Percentiles rank a stretch among this genome's conserved stretches.
Evolutionary conservation across 1,140 invertebrate species (phyloP).

Genomic region (Anastrepha obliqua): DNA sequence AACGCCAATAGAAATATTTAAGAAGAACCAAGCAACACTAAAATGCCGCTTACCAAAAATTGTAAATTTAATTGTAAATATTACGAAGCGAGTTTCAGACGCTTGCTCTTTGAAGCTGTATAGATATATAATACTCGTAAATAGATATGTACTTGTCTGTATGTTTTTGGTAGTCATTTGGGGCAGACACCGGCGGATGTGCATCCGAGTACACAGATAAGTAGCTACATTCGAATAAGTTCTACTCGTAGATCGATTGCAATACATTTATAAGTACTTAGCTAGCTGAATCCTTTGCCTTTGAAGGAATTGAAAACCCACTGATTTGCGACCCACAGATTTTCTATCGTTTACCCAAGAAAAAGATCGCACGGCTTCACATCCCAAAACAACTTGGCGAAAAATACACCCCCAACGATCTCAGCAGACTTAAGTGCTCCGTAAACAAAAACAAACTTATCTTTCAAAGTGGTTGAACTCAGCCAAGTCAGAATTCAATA

Average conservation of each 20-base stretch:
- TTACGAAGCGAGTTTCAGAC: not conserved
- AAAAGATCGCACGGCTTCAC: not conserved
- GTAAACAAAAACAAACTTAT: no score
- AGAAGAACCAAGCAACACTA: not conserved
- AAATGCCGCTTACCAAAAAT: slow-evolving; percentile 43
- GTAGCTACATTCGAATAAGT: not conserved
- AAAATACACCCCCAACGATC: no score
- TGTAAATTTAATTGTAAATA: slow-evolving; percentile 48
- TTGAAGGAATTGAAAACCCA: slow-evolving; percentile 21
- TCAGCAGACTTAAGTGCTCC: no score
- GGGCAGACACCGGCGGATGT: no score
- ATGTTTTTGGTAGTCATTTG: not conserved
- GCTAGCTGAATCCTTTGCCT: slow-evolving; percentile 30
- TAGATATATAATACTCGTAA: slow-evolving; percentile 49
- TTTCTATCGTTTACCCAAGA: not conserved
- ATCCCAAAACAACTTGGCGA: no score
- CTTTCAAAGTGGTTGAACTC: no score
- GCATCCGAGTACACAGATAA: not conserved
- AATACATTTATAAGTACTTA: not conserved
- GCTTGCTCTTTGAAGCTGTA: slow-evolving; percentile 19
- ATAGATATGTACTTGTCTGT: slow-evolving; percentile 19
- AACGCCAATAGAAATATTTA: not conserved
- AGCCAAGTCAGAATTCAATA: no score
- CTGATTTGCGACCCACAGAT: slow-evolving; percentile 23
- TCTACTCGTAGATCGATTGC: not conserved